Base-by-base conservation (phyloP, 2,888 invertebrate genomes). In the Xanthorhoe spadicearia region DNA sequence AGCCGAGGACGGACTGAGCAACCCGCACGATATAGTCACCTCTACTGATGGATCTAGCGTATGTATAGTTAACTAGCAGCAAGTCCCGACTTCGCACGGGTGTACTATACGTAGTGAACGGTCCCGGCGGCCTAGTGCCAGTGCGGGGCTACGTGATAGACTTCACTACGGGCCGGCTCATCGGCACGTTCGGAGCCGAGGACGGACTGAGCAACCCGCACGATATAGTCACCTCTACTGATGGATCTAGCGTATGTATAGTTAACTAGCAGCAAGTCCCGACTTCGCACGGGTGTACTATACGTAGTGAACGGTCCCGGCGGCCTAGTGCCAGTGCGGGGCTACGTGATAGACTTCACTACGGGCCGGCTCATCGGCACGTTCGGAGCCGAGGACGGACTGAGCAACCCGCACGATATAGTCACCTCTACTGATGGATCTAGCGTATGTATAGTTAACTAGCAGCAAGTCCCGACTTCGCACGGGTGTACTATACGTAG, bases 21-120 rank as follows among this genome's bases (percentile, higher is more conserved):
- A 95, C 82, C 98, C 98, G 0, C 98, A 98, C 86, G 97, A 97
- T 83, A 89, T 98, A 2, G 95, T 96, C n/a, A 95, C 96, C 0
- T 94, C 95, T 0, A 80, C 89, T 0, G 95, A 96, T 86, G 97
- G 96, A 23, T 89, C 90, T 53, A 85, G 86, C 61, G 74, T 74
- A 58, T 17, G 46, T 35, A 13, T 10, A 57, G 8, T 56, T 2
- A 28, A 28, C 28, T 28, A n/a, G n/a, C n/a, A n/a, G n/a, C n/a
- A n/a, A n/a, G n/a, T n/a, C n/a, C n/a, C n/a, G n/a, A n/a, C n/a
- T n/a, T n/a, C n/a, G n/a, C n/a, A n/a, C n/a, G n/a, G n/a, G n/a
- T n/a, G 95, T 97, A 1, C 87, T 97, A 56, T 96, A 96, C 86
- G 93, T 97, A 58, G 95, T 97, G 1, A 97, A 97, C 87, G 97